Evolutionary conservation across 2,797 vertebrate genomes (phyloP).

Genomic region (Diplodus sargus): DNA sequence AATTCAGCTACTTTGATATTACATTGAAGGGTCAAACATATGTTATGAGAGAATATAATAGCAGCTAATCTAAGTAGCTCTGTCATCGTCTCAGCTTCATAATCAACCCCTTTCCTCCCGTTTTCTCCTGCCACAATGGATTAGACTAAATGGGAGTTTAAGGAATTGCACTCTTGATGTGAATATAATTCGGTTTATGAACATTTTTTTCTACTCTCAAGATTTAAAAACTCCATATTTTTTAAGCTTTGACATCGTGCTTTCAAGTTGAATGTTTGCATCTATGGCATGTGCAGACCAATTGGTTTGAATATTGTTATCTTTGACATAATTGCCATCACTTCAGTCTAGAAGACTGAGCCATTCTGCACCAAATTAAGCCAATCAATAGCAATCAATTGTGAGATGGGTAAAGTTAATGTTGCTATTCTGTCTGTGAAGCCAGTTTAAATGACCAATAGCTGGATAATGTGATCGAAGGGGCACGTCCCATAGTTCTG

Average conservation of each 20-base stretch:
- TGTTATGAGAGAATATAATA: not conserved
- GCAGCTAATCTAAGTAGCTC: not conserved
- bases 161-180: not conserved
- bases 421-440: not conserved
- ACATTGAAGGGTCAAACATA: not conserved
- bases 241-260: not conserved
- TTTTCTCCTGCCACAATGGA: not conserved
- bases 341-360: not conserved
- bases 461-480: not conserved
- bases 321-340: not conserved
- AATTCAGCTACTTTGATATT: not conserved
- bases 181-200: not conserved
- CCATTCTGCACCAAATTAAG: not conserved
- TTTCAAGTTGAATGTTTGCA: constrained; percentile 1
- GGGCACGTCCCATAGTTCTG: not conserved
- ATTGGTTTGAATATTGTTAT: not conserved
- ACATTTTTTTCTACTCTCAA: not conserved
- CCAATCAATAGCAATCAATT: not conserved
- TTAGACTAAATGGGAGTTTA: not conserved
- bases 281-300: not conserved
- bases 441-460: not conserved
- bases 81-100: not conserved
- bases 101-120: not conserved
- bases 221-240: constrained; percentile 2
- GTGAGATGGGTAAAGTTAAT: not conserved